phyloP scores from a whole-genome alignment of 2,113 vertebrate genomes.

The Nycticorax nycticorax region DNA sequence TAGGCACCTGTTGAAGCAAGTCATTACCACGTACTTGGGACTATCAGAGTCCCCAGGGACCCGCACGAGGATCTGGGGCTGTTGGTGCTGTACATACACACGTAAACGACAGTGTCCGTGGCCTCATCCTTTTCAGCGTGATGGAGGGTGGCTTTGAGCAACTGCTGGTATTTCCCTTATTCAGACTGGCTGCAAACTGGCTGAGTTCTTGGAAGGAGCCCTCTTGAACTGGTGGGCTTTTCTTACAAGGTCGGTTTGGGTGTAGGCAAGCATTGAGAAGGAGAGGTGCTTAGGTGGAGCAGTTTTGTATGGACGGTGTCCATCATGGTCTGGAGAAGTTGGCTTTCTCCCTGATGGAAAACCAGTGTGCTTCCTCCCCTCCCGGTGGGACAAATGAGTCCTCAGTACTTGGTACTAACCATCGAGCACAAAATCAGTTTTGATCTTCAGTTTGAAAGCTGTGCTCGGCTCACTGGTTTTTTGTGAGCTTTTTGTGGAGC shows the following conservation, averaged over 20 bases:
- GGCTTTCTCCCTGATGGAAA: background rate
- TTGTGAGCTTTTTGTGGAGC: background rate
- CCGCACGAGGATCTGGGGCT: accelerated
- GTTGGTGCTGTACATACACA: background rate
- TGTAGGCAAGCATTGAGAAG: background rate
- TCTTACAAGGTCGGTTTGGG: background rate
- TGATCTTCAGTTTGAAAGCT: background rate
- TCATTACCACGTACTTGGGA: background rate
- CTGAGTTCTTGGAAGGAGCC: background rate
- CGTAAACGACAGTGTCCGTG: accelerated
- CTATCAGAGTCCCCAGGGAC: background rate
- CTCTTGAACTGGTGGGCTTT: background rate
- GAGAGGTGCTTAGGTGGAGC: background rate
- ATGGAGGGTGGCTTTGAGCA: background rate
- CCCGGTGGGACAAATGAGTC: background rate
- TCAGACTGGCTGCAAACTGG: background rate
- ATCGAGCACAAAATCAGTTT: background rate
- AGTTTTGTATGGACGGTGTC: background rate
- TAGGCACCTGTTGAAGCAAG: background rate
- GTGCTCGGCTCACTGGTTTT: background rate
- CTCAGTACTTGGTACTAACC: background rate
- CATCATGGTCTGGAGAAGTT: background rate
- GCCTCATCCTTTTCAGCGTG: background rate
- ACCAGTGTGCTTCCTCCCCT: background rate
- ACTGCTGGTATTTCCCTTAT: background rate